These are phyloP conservation scores for Pinctada fucata DNA, from an alignment of 2,888 invertebrate species.

Conservation along the genomic window DNA sequence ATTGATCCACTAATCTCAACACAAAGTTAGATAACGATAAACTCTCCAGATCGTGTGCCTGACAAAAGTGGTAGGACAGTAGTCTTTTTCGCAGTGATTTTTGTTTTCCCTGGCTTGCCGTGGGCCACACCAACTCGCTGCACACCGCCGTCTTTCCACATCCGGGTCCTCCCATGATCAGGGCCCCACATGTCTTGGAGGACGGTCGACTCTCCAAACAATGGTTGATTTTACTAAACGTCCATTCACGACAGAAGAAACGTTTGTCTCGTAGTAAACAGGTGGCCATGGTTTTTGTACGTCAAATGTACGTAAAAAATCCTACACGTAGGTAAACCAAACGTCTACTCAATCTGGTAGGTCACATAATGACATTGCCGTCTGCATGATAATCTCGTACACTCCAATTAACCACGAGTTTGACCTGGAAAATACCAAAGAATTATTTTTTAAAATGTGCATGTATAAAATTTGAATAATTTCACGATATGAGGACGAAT, in stretches of 20 bases:
- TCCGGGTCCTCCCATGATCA: conserved; percentile 93
- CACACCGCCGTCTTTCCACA: conserved; percentile 88
- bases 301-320: not conserved
- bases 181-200: conserved; percentile 88
- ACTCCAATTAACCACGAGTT: no score
- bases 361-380: no score
- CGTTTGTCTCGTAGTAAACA: conserved; percentile 70
- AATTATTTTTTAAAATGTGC: no score
- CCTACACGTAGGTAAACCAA: not conserved
- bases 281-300: conserved; percentile 62
- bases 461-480: no score
- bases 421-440: no score
- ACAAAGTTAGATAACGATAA: conserved; percentile 91
- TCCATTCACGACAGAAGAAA: conserved; percentile 96
- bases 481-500: no score
- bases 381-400: no score
- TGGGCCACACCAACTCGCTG: conserved; percentile 81
- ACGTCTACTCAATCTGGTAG: not conserved
- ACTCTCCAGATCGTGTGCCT: conserved; percentile 80
- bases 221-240: conserved; percentile 93
- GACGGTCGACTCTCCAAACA: conserved; percentile 91
- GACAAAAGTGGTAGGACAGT: conserved; percentile 89
- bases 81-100: conserved; percentile 85
- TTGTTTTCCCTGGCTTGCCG: conserved; percentile 80
- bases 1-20: conserved; percentile 80